Evolutionary conservation across 2,797 vertebrate species (phyloP).

Genomic region (Distichodus sexfasciatus): DNA sequence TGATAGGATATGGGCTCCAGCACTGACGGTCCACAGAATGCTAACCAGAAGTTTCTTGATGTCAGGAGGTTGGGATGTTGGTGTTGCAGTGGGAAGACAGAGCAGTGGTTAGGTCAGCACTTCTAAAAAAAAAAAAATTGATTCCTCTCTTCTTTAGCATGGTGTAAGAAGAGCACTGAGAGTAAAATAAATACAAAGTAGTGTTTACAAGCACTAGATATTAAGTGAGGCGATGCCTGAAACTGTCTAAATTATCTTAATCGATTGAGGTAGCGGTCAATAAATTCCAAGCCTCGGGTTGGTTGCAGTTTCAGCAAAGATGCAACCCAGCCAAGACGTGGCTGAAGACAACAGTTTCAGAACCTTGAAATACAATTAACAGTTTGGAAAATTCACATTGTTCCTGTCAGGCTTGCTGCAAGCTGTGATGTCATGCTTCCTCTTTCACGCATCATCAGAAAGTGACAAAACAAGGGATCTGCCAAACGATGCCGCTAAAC

Average conservation of each 20-base stretch:
- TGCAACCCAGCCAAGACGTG: not conserved
- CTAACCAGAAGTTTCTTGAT: constrained; percentile 33
- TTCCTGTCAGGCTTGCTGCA: constrained; percentile 15
- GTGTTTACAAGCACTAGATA: not conserved
- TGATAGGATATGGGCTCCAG: constrained; percentile 20
- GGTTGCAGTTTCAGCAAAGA: not conserved
- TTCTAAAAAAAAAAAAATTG: not conserved
- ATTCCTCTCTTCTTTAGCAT: not conserved
- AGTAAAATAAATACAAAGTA: not conserved
- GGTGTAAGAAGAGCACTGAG: not conserved
- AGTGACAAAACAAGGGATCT: constrained; percentile 38
- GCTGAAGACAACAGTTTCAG: not conserved
- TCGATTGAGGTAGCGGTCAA: not conserved
- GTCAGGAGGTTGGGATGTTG: not conserved
- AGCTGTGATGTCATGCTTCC: constrained; percentile 40
- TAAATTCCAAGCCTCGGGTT: not conserved
- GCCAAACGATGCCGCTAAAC: constrained; percentile 56
- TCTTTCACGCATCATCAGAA: constrained; percentile 23
- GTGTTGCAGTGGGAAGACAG: not conserved
- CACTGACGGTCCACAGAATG: constrained; percentile 26
- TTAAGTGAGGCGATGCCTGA: not conserved
- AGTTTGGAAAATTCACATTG: constrained; percentile 6
- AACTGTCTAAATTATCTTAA: not conserved
- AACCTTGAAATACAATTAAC: not conserved
- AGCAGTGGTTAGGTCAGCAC: constrained; percentile 12